Evolutionary conservation across 2,113 vertebrate genomes (phyloP), one percentile per base, ranked within the genome.

Genomic region (Hemiprocne comata): DNA sequence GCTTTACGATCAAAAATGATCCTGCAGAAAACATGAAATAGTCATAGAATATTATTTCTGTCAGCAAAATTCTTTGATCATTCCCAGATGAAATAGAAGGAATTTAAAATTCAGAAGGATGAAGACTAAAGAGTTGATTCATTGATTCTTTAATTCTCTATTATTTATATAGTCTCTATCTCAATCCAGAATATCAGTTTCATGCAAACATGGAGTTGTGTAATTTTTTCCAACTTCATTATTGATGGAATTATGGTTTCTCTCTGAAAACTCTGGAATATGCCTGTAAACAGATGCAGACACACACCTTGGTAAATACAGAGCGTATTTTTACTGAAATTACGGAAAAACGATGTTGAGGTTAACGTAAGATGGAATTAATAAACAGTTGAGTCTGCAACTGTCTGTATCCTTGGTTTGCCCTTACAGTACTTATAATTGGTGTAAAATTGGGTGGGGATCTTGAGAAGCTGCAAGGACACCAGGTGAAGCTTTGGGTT

Each of bases 181-280:
- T 93, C 58, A 75, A 31, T 64, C 73, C 74, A 77, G 64, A 91
- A 88, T 87, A 89, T 29, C 75, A 51, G 33, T 74, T 89, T 72
- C 14, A 4, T 91, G 85, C 78, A 93, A 71, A 87, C 61, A 71
- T 91, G 44, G 83, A 86, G 36, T 82, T 86, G 76, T 62, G 5
- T 79, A 79, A 83, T 94, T 94, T 91, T 91, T 94, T 44, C 78
- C 74, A 84, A 1, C 29, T 80, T 85, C 24, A 24, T 82, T 66
- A 53, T 71, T 20, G 44, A 6, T 46, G 46, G 67, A 74, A 84
- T 96, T 53, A 71, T 78, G 74, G 29, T 89, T 95, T 31, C 10
- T 87, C 48, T 80, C 85, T 94, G 90, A 87, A 93, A 89, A 94
- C 76, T 79, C 81, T 87, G 79, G 79, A 86, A 80, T 76, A 16